phyloP scores from a whole-genome alignment of 2,113 vertebrate genomes.

The Oreocharis arfaki region DNA sequence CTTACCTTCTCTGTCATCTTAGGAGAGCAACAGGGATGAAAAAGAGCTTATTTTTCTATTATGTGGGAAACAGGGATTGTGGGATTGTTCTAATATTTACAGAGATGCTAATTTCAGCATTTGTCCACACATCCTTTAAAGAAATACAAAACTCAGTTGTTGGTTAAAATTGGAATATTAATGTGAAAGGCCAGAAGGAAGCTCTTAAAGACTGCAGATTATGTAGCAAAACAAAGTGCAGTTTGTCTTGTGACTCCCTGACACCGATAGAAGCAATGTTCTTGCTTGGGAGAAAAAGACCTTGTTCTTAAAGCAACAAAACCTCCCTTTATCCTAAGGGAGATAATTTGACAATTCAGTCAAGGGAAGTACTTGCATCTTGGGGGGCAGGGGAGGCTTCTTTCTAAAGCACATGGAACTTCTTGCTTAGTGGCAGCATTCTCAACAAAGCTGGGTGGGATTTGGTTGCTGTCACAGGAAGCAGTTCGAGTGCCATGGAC shows the following conservation, averaged over 20 bases:
- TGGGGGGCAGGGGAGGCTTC: background rate
- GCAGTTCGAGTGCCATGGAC: background rate
- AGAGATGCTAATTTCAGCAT: background rate
- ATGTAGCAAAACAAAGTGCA: background rate
- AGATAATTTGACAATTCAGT: background rate
- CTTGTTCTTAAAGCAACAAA: slow-evolving; percentile 27
- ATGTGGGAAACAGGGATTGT: background rate
- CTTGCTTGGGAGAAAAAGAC: background rate
- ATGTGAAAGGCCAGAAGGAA: background rate
- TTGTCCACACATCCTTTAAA: background rate
- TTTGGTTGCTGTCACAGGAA: background rate
- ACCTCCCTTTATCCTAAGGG: background rate
- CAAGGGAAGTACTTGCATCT: background rate
- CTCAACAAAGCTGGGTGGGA: background rate
- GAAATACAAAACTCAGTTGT: background rate
- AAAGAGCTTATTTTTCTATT: background rate
- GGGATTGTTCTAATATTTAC: background rate
- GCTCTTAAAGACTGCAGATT: background rate
- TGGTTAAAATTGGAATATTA: background rate
- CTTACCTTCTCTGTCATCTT: background rate
- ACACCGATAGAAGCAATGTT: background rate
- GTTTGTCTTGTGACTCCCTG: slow-evolving; percentile 19
- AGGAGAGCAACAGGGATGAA: background rate
- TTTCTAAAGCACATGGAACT: background rate
- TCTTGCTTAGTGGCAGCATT: background rate